These are phyloP conservation scores for Hydra vulgaris DNA, from an alignment of 30 jellyfish, hydroid and myxozoan genomes.

Conservation along the genomic window DNA sequence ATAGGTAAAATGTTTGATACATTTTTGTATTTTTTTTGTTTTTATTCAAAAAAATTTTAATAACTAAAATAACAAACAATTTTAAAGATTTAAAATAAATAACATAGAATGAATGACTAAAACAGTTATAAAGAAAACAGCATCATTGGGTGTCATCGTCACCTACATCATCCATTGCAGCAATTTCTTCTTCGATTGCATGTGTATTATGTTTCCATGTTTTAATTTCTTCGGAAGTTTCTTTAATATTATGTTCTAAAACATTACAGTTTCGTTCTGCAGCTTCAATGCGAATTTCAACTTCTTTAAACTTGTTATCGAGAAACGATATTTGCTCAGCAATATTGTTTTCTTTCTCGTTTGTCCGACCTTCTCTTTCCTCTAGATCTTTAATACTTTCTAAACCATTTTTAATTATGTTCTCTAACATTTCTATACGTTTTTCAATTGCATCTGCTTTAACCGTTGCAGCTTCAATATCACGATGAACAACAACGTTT, in stretches of 20 bases:
- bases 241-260: slow-evolving; percentile 55
- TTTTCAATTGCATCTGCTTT: slow-evolving; percentile 49
- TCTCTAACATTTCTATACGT: slow-evolving; percentile 55
- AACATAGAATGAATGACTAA: too few species aligned
- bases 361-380: slow-evolving; percentile 62
- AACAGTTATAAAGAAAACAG: too few species aligned
- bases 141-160: too few species aligned
- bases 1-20: too few species aligned
- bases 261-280: slow-evolving; percentile 63
- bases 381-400: slow-evolving; percentile 59
- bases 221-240: slow-evolving; percentile 49
- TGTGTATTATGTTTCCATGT: slow-evolving; percentile 49
- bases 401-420: slow-evolving; percentile 56
- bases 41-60: too few species aligned
- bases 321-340: slow-evolving; percentile 68
- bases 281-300: slow-evolving; percentile 79
- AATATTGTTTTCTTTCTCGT: slow-evolving; percentile 56
- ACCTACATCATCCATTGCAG: slow-evolving; percentile 45
- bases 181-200: slow-evolving; percentile 62
- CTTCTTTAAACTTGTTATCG: slow-evolving; percentile 73
- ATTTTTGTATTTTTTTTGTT: too few species aligned
- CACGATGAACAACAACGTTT: slow-evolving; percentile 66
- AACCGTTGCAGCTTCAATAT: slow-evolving; percentile 39
- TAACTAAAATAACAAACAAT: too few species aligned
- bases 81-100: too few species aligned